A percentile compares a stretch with the other conserved stretches of the same genome.
Conservation (phyloP, 2,888 invertebrate species). For the Pogonocherus hispidulus region DNA sequence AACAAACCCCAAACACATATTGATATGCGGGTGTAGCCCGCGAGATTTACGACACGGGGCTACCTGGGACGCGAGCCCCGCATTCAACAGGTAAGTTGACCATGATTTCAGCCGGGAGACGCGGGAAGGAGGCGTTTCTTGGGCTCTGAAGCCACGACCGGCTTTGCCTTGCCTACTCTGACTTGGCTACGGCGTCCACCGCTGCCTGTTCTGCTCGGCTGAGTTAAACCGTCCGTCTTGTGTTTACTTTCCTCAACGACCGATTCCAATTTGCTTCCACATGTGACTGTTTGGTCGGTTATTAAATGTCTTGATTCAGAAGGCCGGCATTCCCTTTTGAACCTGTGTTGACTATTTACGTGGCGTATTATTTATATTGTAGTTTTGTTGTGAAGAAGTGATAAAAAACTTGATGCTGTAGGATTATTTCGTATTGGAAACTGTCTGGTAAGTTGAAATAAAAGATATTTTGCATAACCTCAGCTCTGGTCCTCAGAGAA, state of each 20-base stretch:
- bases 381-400: constrained; percentile 5
- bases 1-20: not conserved
- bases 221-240: constrained; percentile 35
- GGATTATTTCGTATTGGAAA: not conserved
- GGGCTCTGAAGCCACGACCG: constrained; percentile 12
- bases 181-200: constrained; percentile 14
- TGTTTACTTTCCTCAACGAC: constrained; percentile 38
- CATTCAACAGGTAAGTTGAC: constrained; percentile 31
- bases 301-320: not conserved
- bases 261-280: constrained; percentile 24
- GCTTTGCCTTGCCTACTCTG: constrained; percentile 28
- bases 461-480: not conserved
- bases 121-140: constrained; percentile 33
- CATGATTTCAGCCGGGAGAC: constrained; percentile 26
- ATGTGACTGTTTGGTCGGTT: constrained; percentile 13
- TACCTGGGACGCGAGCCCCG: constrained; percentile 21
- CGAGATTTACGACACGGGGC: constrained; percentile 21
- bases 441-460: not conserved
- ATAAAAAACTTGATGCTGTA: not conserved
- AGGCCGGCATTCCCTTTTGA: not conserved
- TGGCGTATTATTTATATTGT: not conserved
- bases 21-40: constrained; percentile 18
- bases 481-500: no score
- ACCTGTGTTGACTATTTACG: not conserved
- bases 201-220: constrained; percentile 39